Conservation (phyloP, 2,113 vertebrate genomes). For the Diglossa brunneiventris region DNA sequence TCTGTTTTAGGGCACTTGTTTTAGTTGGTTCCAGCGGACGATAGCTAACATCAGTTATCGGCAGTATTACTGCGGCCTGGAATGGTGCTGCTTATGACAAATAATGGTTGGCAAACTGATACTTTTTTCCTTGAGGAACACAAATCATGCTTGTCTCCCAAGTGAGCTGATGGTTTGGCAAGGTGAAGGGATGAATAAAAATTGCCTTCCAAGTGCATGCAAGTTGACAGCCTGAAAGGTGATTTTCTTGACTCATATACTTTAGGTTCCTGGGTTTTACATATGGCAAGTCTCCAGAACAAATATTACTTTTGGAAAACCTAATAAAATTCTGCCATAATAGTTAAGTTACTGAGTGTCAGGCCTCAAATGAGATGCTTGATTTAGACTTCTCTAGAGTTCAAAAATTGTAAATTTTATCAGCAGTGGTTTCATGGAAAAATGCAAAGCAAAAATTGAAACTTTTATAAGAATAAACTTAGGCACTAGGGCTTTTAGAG, state of each 20-base stretch:
- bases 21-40: background rate
- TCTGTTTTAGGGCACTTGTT: background rate
- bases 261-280: conserved; percentile 29
- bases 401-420: conserved; percentile 53
- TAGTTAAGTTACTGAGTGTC: conserved; percentile 48
- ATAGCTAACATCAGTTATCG: background rate
- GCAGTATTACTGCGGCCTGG: background rate
- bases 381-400: conserved; percentile 49
- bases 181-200: conserved; percentile 33
- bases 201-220: conserved; percentile 17
- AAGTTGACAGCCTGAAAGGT: conserved; percentile 27
- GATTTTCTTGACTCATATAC: conserved; percentile 41
- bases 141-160: conserved; percentile 14
- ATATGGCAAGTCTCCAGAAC: conserved; percentile 51
- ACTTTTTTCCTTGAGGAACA: background rate
- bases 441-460: conserved; percentile 4
- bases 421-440: conserved; percentile 10
- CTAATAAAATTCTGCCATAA: conserved; percentile 24
- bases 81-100: background rate
- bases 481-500: background rate
- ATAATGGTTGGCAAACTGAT: background rate
- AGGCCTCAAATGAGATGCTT: conserved; percentile 34
- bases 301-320: conserved; percentile 67
- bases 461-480: background rate
- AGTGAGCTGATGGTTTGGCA: conserved; percentile 23